phyloP scores from a whole-genome alignment of 2,888 invertebrate genomes.

The Mesorhabditis spiculigera region DNA sequence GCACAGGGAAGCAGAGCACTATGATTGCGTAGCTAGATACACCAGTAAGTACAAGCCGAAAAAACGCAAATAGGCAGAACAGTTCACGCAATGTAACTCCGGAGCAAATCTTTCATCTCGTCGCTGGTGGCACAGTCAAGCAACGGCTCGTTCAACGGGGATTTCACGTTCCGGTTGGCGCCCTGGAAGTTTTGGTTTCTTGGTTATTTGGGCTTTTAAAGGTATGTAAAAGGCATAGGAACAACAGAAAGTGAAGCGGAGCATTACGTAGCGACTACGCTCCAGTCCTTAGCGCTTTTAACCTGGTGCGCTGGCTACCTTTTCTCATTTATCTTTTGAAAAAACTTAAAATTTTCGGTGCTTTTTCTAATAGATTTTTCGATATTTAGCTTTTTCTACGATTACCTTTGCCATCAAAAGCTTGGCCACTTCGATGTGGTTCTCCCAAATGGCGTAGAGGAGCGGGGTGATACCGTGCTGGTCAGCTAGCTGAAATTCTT shows the following conservation, averaged over 20 bases:
- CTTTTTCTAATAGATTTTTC: neutral
- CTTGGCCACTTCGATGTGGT: conserved; percentile 85
- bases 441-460: conserved; percentile 93
- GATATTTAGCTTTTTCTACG: neutral
- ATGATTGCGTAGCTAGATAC: no score
- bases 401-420: conserved; percentile 78
- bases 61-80: neutral
- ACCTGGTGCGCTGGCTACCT: no score
- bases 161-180: conserved; percentile 22
- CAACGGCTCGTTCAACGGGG: conserved; percentile 33
- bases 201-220: no score
- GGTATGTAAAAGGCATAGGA: no score
- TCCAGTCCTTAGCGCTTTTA: no score
- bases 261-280: no score
- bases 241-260: no score
- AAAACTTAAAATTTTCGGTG: no score
- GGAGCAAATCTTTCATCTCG: conserved; percentile 25
- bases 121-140: conserved; percentile 30
- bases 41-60: no score
- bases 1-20: no score
- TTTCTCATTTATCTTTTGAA: no score
- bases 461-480: conserved; percentile 91
- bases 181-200: no score
- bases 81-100: neutral
- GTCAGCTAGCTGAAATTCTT: conserved; percentile 74